Percentiles rank a stretch among this genome's conserved stretches.
phyloP scores from a whole-genome alignment of 2,888 invertebrate genomes.

The Macrosoma leucophasiata region DNA sequence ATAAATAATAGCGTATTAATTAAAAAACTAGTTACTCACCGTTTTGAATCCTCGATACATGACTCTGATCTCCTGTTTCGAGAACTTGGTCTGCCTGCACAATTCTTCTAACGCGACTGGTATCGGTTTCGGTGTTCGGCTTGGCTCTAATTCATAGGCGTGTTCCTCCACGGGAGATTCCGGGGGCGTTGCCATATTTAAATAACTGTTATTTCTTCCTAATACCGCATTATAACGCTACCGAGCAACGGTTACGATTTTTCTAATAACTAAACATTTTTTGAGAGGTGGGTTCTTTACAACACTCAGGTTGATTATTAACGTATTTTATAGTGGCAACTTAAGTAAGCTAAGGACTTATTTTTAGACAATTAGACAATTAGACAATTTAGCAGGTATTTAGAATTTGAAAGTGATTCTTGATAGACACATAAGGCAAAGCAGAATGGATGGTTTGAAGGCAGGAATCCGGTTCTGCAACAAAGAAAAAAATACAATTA shows the following conservation, averaged over 20 bases:
- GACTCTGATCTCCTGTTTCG: conserved; percentile 95
- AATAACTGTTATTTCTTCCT: conserved; percentile 2
- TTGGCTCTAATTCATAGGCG: conserved; percentile 89
- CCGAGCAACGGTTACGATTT: conserved; percentile 1
- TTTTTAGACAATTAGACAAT: too few relatives aligned
- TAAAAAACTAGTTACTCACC: conserved; percentile 77
- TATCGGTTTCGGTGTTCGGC: conserved; percentile 85
- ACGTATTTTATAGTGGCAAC: too few relatives aligned
- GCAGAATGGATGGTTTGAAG: conserved; percentile 40
- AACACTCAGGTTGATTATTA: too few relatives aligned
- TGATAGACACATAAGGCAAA: too few relatives aligned
- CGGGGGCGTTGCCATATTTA: conserved; percentile 87
- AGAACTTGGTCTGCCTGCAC: conserved; percentile 95
- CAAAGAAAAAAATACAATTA: conserved; percentile 26
- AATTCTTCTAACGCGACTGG: conserved; percentile 93
- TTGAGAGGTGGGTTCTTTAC: conserved; percentile 5
- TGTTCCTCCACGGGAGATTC: conserved; percentile 92
- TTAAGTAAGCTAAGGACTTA: too few relatives aligned
- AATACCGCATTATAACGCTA: conserved; percentile 2
- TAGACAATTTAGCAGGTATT: too few relatives aligned
- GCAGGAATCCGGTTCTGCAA: conserved; percentile 44
- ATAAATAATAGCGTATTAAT: too few relatives aligned
- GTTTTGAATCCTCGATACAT: conserved; percentile 99
- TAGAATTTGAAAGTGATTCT: too few relatives aligned
- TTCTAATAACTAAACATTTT: conserved; percentile 1